Base-by-base conservation (phyloP, 2,113 vertebrate genomes). In the Ammodytes marinus region DNA sequence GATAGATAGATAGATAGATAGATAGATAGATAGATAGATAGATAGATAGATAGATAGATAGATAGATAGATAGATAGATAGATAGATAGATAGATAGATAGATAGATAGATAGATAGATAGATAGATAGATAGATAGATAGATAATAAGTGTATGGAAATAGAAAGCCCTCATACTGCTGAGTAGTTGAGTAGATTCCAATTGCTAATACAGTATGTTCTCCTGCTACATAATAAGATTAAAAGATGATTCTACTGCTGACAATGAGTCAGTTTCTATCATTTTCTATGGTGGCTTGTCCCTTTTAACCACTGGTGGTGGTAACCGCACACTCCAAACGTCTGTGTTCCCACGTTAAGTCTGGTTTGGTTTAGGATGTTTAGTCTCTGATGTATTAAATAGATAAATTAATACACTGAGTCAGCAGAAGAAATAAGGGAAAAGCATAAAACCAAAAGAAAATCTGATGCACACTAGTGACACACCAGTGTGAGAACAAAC, bases 401-500 rank as follows among this genome's bases (percentile, higher is more conserved):
- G 8, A 45, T 43, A 13, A 14, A 55, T 17, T n/a, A 69, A 78
- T 43, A 45, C 2, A 68, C 10, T 63, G 14, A 39, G 39, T 39
- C 12, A 9, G 19, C 15, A 37, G 63, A 49, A 9, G 14, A 63
- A 13, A 4, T 8, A 53, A 40, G 63, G 15, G 60, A 50, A 73
- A 8, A 57, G 50, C 59, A 14, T 14, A 60, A 70, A 82, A 60
- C 42, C 74, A 87, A 57, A 68, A 66, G 82, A 84, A 83, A 80
- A 79, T 77, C 15, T 70, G 71, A 75, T 9, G 49, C 37, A 37
- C 4, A 5, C 13, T 8, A 63, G 57, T 14, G 49, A 79, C 63
- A 54, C 61, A 47, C 43, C 10, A 50, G 43, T 11, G 14, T 43
- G 57, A 27, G 35, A 63, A 40, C n/a, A 69, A 59, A 19, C n/a